Base-by-base conservation (phyloP, 2,888 invertebrate species). In the Hedychridium roseum region DNA sequence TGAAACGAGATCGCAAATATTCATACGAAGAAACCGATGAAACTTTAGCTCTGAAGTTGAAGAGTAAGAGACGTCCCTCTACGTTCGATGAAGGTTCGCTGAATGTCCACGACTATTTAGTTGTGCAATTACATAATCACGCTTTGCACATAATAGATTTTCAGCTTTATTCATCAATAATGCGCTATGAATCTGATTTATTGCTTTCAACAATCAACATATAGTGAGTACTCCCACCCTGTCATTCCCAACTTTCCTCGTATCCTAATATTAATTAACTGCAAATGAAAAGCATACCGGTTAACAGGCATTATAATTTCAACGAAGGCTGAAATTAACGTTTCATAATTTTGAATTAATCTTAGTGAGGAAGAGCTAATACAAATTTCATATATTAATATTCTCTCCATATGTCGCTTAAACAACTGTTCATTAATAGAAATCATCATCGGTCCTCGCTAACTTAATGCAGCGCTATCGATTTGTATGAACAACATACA, bases 11-110 rank as follows among this genome's bases (percentile, higher is more conserved):
- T 30, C 81, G 81, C 60, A 82, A 81, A 68, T 72, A 73, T 47
- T 79, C 80, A 44, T 71, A 74, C 32, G 73, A 77, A 36, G 82
- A 82, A 67, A 72, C 79, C 30, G 89, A 88, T 76, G 88, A 88
- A 68, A 85, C 86, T 7, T 79, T 91, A 15, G 88, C 87, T 46
- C 79, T 92, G 41, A 89, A 87, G 73, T 82, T 90, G 64, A 88
- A 88, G 63, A 82, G 84, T 58, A 90, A 87, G 78, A 84, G 86
- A 59, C 84, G 87, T 48, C 84, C 85, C 60, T 83, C 83, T 39
- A 82, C 88, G 31, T 86, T 86, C 71, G 84, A 87, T 56, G 86
- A 88, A 84, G 89, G 88, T 85, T 64, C 44, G 63, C 44, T 23
- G 20, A 23, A 32, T 30, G 23, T 2, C 23, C 15, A 14, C 21